These are phyloP conservation scores for Parambassis ranga DNA, from an alignment of 2,797 vertebrate genomes.

Conservation along the genomic window DNA sequence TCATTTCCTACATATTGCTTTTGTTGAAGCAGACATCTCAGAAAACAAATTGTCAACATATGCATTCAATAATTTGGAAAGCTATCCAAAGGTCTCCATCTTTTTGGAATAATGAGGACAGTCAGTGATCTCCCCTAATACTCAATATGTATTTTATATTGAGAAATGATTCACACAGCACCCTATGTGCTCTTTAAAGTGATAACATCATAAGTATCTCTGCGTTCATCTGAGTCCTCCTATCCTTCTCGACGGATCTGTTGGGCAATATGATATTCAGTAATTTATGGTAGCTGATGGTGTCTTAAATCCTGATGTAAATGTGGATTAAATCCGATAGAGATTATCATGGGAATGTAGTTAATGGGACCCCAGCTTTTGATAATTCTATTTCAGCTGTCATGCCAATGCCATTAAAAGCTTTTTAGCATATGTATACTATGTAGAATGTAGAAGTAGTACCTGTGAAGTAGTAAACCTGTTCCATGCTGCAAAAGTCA, in stretches of 20 bases:
- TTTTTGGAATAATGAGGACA: neutral
- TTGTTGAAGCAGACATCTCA: conserved; percentile 47
- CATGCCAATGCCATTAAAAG: conserved; percentile 10
- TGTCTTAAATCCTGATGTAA: conserved; percentile 36
- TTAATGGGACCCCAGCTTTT: conserved; percentile 27
- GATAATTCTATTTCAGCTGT: conserved; percentile 36
- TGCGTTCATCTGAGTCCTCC: neutral
- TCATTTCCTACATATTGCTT: conserved; percentile 44
- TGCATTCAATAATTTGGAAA: conserved; percentile 25
- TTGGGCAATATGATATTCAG: conserved; percentile 8
- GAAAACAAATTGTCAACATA: conserved; percentile 46
- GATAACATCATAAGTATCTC: neutral
- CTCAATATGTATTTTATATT: neutral
- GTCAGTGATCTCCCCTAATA: neutral
- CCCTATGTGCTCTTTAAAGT: neutral
- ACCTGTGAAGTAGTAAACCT: conserved; percentile 5
- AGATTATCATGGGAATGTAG: conserved; percentile 28
- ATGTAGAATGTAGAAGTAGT: conserved; percentile 22
- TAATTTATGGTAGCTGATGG: conserved; percentile 18
- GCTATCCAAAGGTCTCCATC: neutral
- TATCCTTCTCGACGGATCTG: neutral
- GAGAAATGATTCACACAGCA: neutral
- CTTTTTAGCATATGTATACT: conserved; percentile 28
- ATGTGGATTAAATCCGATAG: conserved; percentile 33
- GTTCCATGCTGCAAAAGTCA: neutral